Conservation (phyloP, 2,113 vertebrate genomes). For the Bubalus kerabau region DNA sequence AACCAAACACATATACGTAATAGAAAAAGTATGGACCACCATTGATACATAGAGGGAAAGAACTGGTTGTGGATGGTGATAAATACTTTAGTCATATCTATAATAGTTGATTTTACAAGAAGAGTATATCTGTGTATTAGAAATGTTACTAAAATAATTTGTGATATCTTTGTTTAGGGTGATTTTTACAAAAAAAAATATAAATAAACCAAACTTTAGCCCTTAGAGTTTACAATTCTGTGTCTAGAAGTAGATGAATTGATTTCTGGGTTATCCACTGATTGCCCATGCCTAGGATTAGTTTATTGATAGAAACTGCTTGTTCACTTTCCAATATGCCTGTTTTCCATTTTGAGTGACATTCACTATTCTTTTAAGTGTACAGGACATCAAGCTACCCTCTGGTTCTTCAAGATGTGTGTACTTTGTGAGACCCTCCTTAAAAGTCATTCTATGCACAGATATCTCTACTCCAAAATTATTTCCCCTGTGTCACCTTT, state of each 20-base stretch:
- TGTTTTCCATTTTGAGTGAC: background rate
- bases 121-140: background rate
- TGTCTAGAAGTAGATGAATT: background rate
- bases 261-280: background rate
- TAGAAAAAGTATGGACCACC: background rate
- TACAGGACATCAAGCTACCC: background rate
- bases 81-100: background rate
- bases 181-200: background rate
- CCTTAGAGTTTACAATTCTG: background rate
- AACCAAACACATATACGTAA: background rate
- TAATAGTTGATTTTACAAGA: background rate
- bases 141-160: background rate
- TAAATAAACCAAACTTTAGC: background rate
- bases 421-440: background rate
- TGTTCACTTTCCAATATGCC: background rate
- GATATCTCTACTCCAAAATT: background rate
- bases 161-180: background rate
- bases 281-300: background rate
- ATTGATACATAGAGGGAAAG: background rate
- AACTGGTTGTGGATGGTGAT: background rate
- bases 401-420: background rate
- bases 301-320: background rate
- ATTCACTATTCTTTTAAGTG: background rate
- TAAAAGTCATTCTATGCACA: background rate
- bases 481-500: background rate